Evolutionary conservation across 1,140 invertebrate species (phyloP), one percentile per base, ranked within the genome.

Genomic region (Tetraneura akinire): DNA sequence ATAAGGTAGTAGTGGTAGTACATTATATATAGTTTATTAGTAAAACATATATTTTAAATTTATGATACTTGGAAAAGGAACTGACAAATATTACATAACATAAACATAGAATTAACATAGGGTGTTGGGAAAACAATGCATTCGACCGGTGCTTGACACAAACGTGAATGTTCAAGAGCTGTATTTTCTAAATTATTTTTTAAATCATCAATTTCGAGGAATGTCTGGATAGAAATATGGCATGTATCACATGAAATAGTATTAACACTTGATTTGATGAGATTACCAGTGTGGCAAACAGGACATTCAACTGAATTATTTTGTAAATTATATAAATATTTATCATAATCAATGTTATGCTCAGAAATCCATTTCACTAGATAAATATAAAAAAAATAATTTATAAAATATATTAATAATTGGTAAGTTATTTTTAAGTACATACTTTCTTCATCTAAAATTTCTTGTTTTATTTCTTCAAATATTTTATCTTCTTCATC

Each of bases 381-480:
- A n/a, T 37, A 26, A 76, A 76, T 42, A 60, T 57, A 76, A 76
- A 60, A 16, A 57, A 0, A 29, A 16, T 16, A 0, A 37, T 57
- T 57, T 57, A n/a, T 49, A 32, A 16, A 57, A 26, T 42, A 55
- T 21, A 42, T 2, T 5, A 0, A 51, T 10, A 1, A 32, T n/a
- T n/a, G n/a, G n/a, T n/a, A n/a, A n/a, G n/a, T n/a, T 45, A 23
- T 76, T 60, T 26, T 23, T 21, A 23, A 26, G 23, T 76, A 60
- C 73, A 42, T 57, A 76, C 73, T 76, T 10, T 76, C 73, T 76
- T 76, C 73, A 76, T 76, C 53, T 60, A 76, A 76, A 21, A 76
- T 53, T 57, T 76, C 73, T 23, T 76, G 73, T 76, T 76, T 76
- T 60, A 76, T 76, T 57, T 76, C 73, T 23, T 60, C 73, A 76